These are phyloP conservation scores for Silurus lanzhouensis DNA, from an alignment of 2,797 vertebrate genomes.

Conservation along the genomic window DNA sequence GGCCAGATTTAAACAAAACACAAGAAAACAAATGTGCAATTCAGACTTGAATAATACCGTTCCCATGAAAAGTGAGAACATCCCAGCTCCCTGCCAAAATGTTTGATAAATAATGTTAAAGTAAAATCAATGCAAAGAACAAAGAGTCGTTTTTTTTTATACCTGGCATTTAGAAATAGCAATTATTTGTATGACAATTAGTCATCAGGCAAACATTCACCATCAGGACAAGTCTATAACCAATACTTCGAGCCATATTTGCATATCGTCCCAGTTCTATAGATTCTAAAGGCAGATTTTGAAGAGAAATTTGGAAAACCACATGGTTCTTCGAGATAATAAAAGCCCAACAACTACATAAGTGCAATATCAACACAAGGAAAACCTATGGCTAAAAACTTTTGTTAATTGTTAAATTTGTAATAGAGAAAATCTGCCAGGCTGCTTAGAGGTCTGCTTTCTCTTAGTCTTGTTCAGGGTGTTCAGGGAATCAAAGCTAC, in stretches of 20 bases:
- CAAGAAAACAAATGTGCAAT: background rate
- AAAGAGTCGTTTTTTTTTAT: background rate
- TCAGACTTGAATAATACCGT: background rate
- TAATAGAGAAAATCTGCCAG: background rate
- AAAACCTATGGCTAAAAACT: background rate
- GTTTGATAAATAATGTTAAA: background rate
- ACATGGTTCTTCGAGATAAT: background rate
- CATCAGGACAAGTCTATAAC: background rate
- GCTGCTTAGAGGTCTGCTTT: background rate
- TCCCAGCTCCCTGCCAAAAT: background rate
- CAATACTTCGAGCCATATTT: background rate
- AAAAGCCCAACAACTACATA: background rate
- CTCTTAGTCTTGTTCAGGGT: background rate
- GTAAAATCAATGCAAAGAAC: background rate
- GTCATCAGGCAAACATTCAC: background rate
- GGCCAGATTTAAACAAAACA: background rate
- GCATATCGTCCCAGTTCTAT: background rate
- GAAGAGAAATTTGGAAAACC: background rate
- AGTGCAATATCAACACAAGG: background rate
- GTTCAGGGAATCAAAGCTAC: background rate
- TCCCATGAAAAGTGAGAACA: background rate
- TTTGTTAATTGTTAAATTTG: background rate
- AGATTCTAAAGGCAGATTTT: background rate
- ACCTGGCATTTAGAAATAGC: background rate
- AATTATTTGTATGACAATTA: background rate